Evolutionary conservation across 2,113 vertebrate species (phyloP).

Genomic region (Raja brachyura): DNA sequence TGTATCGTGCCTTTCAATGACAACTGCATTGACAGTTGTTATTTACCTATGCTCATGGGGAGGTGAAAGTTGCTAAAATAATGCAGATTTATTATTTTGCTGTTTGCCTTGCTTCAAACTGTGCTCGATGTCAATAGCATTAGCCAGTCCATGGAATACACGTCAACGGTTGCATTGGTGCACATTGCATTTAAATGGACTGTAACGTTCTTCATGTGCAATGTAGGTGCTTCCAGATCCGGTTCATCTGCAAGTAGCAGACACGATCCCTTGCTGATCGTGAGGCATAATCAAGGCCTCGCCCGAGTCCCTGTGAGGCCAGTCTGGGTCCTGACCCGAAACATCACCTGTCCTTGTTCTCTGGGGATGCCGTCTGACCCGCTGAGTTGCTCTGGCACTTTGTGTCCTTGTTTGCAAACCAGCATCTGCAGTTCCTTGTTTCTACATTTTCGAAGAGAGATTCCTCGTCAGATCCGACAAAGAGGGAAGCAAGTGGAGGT

Average conservation of each 20-base stretch:
- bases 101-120: constrained; percentile 43
- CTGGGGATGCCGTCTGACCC: too few species aligned
- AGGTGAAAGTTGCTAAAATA: background rate
- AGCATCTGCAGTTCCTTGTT: too few species aligned
- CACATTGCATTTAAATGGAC: background rate
- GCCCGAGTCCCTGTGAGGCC: background rate
- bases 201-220: background rate
- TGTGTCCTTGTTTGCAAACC: too few species aligned
- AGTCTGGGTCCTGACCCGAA: too few species aligned
- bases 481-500: too few species aligned
- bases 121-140: background rate
- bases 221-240: too few species aligned
- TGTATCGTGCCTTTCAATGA: background rate
- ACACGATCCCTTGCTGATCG: background rate
- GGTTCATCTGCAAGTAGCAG: background rate
- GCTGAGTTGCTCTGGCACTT: too few species aligned
- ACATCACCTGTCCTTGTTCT: too few species aligned
- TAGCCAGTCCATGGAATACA: background rate
- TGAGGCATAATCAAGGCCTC: background rate
- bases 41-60: background rate
- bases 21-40: too few species aligned
- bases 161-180: background rate
- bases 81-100: background rate
- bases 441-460: too few species aligned
- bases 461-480: too few species aligned